Base-by-base conservation (phyloP, 2,113 vertebrate species). In the Cinclus mexicanus region DNA sequence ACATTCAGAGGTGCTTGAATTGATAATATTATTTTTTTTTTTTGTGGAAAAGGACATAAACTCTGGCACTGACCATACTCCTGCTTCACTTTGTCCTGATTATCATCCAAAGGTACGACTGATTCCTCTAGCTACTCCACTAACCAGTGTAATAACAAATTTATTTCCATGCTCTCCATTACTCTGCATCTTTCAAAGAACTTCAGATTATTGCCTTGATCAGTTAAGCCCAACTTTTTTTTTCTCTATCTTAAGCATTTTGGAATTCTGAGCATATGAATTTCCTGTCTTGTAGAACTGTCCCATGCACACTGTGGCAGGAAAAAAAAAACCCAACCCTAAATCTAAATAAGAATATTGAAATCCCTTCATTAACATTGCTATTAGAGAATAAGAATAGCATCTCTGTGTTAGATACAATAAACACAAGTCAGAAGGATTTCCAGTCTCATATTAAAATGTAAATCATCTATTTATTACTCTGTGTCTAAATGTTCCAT, bases 401-500 rank as follows among this genome's bases (percentile, higher is more conserved):
- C 76, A 83, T 94, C 83, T 92, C 6, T 46, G 41, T 44, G n/a
- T 86, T 92, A 93, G 41, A 83, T 42, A 37, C 53, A 68, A 83
- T 68, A 94, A 95, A 92, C 65, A 81, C 86, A 93, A 85, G 28
- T 77, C 88, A 87, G 86, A 89, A 94, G 80, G 60, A 89, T 81
- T 83, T 94, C 49, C 22, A 78, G 52, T 78, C 90, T 94, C 0
- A 0, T 87, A 86, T 84, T 90, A 92, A 86, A 83, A 94, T 84
- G 76, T 1, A n/a, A 95, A 96, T 92, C 17, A 44, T 92, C 93
- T 82, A 81, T 93, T 90, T 94, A 94, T 88, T 89, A 87, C 85
- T 90, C 90, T 53, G 77, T 64, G 72, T 89, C 92, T 87, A 96
- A 94, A 96, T 65, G 83, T 87, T 96, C 64, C 79, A 69, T 82